phyloP scores from a whole-genome alignment of 2,113 vertebrate species.

The Apteryx mantelli region DNA sequence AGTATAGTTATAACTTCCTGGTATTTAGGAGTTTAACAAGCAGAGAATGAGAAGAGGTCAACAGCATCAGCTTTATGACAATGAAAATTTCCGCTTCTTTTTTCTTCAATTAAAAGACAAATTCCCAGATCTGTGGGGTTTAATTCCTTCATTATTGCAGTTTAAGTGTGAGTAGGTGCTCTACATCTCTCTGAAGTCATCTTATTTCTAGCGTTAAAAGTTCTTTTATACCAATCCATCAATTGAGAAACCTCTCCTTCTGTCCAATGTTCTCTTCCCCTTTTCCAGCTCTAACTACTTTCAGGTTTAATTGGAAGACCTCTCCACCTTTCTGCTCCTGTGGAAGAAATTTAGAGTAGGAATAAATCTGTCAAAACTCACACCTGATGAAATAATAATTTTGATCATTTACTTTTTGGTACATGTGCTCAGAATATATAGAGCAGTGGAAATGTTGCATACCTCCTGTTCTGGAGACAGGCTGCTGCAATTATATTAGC shows the following conservation, averaged over 20 bases:
- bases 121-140: slow-evolving; percentile 17
- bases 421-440: slow-evolving; percentile 6
- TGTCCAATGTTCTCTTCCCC: background rate
- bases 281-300: slow-evolving; percentile 21
- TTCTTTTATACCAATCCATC: background rate
- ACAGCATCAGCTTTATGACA: slow-evolving; percentile 46
- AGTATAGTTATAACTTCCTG: slow-evolving; percentile 33
- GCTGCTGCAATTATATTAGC: background rate
- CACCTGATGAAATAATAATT: slow-evolving; percentile 36
- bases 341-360: slow-evolving; percentile 45
- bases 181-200: background rate
- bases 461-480: background rate
- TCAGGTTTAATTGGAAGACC: slow-evolving; percentile 19
- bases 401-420: slow-evolving; percentile 24
- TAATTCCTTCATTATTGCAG: slow-evolving; percentile 52
- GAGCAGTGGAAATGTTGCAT: background rate
- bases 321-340: slow-evolving; percentile 22
- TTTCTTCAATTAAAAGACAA: slow-evolving; percentile 12
- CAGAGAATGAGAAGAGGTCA: slow-evolving; percentile 45
- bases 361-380: slow-evolving; percentile 46
- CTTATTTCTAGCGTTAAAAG: background rate
- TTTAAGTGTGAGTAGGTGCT: slow-evolving; percentile 28
- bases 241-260: background rate
- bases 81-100: slow-evolving; percentile 40
- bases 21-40: slow-evolving; percentile 60